A percentile compares a stretch with the other conserved stretches of the same genome.
These are phyloP conservation scores for Scaptomyza tumidula DNA, from an alignment of 2,888 invertebrate species.

Conservation along the genomic window DNA sequence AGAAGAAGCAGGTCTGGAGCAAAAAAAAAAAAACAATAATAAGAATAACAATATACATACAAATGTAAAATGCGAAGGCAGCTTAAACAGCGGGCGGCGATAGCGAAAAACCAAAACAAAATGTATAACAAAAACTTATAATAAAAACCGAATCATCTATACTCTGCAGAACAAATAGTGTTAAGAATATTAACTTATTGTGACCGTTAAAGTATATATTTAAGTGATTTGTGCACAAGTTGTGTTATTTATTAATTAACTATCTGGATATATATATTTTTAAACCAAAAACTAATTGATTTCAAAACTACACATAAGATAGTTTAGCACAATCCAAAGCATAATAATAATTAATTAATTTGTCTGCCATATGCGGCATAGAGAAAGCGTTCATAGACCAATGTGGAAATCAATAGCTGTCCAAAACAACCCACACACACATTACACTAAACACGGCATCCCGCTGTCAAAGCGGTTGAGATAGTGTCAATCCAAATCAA, in stretches of 20 bases:
- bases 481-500: constrained; percentile 15
- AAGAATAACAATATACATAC: neutral
- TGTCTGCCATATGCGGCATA: neutral
- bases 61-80: constrained; percentile 32
- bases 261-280: neutral
- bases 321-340: no score
- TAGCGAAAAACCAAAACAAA: constrained; percentile 8
- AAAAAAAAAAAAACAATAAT: neutral
- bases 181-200: neutral
- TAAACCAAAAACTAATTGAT: no score
- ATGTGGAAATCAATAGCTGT: constrained; percentile 48
- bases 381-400: constrained; percentile 14
- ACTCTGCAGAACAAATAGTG: constrained; percentile 7
- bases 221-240: no score
- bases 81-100: constrained; percentile 32
- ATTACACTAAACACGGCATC: constrained; percentile 7
- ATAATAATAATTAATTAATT: neutral
- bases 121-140: neutral
- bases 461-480: constrained; percentile 7
- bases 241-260: no score
- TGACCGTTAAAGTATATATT: no score
- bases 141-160: constrained; percentile 5
- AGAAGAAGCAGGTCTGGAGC: constrained; percentile 21
- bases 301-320: neutral
- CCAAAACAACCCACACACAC: constrained; percentile 33